These are phyloP conservation scores for Urocitellus parryii DNA, from an alignment of 2,113 vertebrate genomes.

Conservation along the genomic window DNA sequence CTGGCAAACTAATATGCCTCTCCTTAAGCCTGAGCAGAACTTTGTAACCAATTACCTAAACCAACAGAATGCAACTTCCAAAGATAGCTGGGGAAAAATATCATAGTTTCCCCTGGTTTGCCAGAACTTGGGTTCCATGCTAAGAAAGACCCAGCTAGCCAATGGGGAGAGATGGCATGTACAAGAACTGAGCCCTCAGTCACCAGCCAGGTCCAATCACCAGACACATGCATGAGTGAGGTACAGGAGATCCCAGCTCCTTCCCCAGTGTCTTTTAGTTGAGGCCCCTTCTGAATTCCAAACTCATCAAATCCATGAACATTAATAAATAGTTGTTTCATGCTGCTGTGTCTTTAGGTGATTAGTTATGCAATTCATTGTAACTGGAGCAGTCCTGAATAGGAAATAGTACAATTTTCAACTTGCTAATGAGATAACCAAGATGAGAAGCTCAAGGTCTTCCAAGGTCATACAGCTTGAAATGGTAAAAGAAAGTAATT, in stretches of 20 bases:
- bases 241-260: no score
- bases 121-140: neutral
- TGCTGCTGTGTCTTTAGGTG: accelerated
- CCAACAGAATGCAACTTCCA: neutral
- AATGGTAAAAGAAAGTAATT: neutral
- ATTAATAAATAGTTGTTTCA: accelerated
- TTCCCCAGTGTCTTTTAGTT: neutral
- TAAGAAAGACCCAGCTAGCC: neutral
- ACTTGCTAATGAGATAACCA: neutral
- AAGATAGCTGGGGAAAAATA: neutral
- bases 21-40: no score
- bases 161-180: accelerated
- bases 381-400: neutral
- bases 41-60: neutral
- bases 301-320: neutral
- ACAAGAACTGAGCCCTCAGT: neutral
- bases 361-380: no score
- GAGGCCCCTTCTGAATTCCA: neutral
- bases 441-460: neutral
- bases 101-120: no score
- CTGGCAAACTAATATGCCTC: accelerated
- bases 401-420: neutral
- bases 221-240: neutral
- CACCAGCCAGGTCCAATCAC: neutral
- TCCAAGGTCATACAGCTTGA: neutral